A percentile compares a stretch with the other conserved stretches of the same genome.
These are phyloP conservation scores for Ictalurus punctatus DNA, from an alignment of 2,113 vertebrate genomes.

Conservation along the genomic window DNA sequence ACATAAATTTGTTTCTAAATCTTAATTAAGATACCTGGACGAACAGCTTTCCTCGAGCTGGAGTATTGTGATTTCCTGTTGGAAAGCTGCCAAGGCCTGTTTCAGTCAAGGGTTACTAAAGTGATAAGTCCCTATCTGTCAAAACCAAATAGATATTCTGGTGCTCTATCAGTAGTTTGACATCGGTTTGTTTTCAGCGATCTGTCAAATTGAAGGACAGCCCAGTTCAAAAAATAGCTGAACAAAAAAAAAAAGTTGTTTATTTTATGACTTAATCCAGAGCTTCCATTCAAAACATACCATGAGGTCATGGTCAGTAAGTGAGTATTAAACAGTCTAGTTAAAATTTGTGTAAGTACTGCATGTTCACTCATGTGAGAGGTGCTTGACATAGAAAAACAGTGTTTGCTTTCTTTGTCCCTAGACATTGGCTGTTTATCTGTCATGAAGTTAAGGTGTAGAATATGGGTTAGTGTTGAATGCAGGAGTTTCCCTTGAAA, in stretches of 20 bases:
- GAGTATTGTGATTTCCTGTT: background rate
- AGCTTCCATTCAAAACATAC: conserved; percentile 36
- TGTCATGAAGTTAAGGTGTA: background rate
- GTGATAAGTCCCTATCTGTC: conserved; percentile 19
- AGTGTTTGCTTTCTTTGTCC: background rate
- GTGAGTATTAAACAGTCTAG: conserved; percentile 26
- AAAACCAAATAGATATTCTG: conserved; percentile 31
- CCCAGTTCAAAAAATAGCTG: conserved; percentile 30
- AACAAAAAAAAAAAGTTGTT: conserved; percentile 32
- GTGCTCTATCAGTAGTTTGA: conserved; percentile 25
- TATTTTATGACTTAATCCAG: conserved; percentile 41
- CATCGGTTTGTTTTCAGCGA: conserved; percentile 43
- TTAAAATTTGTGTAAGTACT: conserved; percentile 35
- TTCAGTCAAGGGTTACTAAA: conserved; percentile 12
- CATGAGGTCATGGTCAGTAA: conserved; percentile 42
- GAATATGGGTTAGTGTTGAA: background rate
- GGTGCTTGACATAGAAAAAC: background rate
- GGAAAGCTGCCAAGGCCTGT: background rate
- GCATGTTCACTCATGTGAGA: background rate
- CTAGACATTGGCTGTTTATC: background rate
- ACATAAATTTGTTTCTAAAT: background rate
- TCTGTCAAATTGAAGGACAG: conserved; percentile 16
- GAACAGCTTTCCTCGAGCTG: conserved; percentile 8
- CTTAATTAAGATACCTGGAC: conserved; percentile 2
- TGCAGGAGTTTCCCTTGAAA: background rate